Evolutionary conservation across 1,140 invertebrate species (phyloP).

Genomic region (Euwallacea similis): DNA sequence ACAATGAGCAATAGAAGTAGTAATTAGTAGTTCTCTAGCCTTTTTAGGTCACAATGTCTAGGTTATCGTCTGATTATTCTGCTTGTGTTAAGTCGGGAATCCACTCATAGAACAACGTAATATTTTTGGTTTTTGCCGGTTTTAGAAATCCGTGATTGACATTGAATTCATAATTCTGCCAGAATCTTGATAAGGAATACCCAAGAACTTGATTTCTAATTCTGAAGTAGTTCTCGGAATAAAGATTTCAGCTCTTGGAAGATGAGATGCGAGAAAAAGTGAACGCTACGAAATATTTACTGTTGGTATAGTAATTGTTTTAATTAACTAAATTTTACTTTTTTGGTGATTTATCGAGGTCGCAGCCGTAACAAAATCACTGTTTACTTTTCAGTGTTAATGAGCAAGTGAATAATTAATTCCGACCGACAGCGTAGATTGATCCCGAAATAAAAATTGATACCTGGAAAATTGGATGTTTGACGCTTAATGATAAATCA

Average conservation of each 20-base stretch:
- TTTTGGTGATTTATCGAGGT: constrained; percentile 2
- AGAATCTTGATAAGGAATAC: too few relatives aligned
- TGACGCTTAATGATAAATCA: too few relatives aligned
- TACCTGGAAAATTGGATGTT: background rate
- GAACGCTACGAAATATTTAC: background rate
- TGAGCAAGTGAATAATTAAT: constrained; percentile 10
- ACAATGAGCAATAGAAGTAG: background rate
- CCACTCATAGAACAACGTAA: background rate
- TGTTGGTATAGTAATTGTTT: background rate
- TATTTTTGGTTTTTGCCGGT: too few relatives aligned
- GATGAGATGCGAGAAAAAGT: background rate
- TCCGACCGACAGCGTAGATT: background rate
- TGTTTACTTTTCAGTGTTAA: constrained; percentile 13
- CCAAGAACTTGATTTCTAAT: too few relatives aligned
- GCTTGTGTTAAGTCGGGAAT: too few relatives aligned
- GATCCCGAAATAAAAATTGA: constrained; percentile 7
- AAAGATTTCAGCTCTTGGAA: too few relatives aligned
- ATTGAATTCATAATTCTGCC: too few relatives aligned
- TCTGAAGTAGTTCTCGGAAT: too few relatives aligned
- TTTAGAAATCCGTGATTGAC: too few relatives aligned
- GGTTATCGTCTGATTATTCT: background rate
- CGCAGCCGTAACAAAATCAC: constrained; percentile 1
- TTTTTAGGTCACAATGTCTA: constrained; percentile 13
- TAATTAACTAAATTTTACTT: constrained; percentile 7
- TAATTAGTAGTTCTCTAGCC: background rate